Base-by-base conservation (phyloP, 2,797 vertebrate species). In the Myotis vivesi region DNA sequence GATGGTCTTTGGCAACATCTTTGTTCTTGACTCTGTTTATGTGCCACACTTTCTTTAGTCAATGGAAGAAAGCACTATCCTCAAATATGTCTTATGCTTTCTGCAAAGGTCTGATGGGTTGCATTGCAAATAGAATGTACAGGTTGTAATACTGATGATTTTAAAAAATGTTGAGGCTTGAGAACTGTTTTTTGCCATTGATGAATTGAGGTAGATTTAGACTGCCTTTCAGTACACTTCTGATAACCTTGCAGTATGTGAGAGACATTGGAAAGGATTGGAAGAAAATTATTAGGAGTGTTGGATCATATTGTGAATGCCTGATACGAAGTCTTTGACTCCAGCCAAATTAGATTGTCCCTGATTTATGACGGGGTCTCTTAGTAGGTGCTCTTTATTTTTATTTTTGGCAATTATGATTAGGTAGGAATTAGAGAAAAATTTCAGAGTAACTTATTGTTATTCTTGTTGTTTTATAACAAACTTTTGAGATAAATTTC, bases 401-500 rank as follows among this genome's bases (percentile, higher is more conserved):
- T 44, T 11, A 44, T 57, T 49, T 90, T 59, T 8, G 25, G 19
- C 23, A 55, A 6, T 89, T 92, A 57, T 3, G 59, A 53, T 64
- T 79, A 51, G 19, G 69, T 87, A 92, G 55, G 59, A 75, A 30
- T 83, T 80, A 92, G 69, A 51, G 55, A 46, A 20, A 88, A 30
- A 77, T 89, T 73, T 72, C 66, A 80, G 49, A 68, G 44, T 75
- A 51, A 8, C 16, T 80, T 82, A 2, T 59, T 82, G 36, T 82
- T 94, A 6, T 15, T 55, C 10, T 66, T 69, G 10, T 71, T 69
- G 49, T 94, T 92, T 87, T 53, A 17, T n/a, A 62, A 76, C 46
- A 57, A 79, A 49, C 69, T 69, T 95, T 62, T 72, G n/a, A 82
- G 85, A 33, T 81, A 17, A 28, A 72, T 79, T 73, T 95, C 25